phyloP scores from a whole-genome alignment of 2,113 vertebrate species.

The Pedetes capensis region DNA sequence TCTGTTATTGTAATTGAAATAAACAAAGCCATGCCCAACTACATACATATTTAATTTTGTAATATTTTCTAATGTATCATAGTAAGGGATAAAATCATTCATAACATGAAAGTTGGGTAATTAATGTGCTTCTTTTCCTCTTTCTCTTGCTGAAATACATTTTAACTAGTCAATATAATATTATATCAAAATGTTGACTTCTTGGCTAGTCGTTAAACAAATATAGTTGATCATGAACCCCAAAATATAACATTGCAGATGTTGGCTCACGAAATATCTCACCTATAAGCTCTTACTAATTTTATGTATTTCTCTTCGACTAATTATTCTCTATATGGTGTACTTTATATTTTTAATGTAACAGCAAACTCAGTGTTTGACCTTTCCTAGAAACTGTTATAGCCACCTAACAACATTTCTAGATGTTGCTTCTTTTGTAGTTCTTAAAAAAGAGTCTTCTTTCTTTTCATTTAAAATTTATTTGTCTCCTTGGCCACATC shows the following conservation, averaged over 20 bases:
- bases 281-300: background rate
- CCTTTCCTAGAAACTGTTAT: constrained; percentile 77
- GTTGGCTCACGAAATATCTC: background rate
- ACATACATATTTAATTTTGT: background rate
- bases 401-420: constrained; percentile 67
- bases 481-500: constrained; percentile 76
- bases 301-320: background rate
- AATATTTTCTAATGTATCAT: background rate
- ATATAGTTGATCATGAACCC: background rate
- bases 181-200: background rate
- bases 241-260: background rate
- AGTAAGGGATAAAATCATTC: background rate
- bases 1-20: background rate
- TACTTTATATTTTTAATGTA: constrained; percentile 59
- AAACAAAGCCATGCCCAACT: background rate
- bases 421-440: constrained; percentile 51
- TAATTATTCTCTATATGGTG: constrained; percentile 2
- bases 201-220: background rate
- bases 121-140: background rate
- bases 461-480: constrained; percentile 82
- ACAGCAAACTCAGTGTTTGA: constrained; percentile 62
- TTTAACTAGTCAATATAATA: background rate
- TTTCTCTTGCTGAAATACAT: background rate
- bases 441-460: constrained; percentile 64
- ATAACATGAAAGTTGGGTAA: background rate